phyloP scores from a whole-genome alignment of 2,888 invertebrate species.

The Drosophila neotestacea region DNA sequence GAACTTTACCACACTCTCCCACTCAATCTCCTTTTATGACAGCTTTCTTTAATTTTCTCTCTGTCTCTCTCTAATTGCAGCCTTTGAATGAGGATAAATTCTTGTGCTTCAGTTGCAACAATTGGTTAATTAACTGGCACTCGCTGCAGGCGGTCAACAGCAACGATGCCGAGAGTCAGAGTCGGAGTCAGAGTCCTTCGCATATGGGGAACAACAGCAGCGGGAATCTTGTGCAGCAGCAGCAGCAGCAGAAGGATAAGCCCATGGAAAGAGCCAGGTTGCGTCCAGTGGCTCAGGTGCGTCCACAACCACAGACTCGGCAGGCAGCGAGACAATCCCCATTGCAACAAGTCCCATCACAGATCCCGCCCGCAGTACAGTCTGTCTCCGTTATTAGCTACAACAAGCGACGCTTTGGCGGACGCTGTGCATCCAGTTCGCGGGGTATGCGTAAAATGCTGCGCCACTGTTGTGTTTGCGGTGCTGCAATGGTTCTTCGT shows the following conservation, averaged over 20 bases:
- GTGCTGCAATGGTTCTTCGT: conserved; percentile 62
- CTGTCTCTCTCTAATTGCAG: conserved; percentile 62
- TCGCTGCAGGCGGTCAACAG: conserved; percentile 84
- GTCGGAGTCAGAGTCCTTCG: conserved; percentile 75
- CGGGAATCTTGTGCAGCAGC: conserved; percentile 61
- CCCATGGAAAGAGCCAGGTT: conserved; percentile 43
- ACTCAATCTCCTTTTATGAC: not conserved
- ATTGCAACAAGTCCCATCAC: conserved; percentile 15
- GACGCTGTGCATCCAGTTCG: conserved; percentile 31
- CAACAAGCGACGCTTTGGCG: conserved; percentile 51
- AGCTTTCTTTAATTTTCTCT: not conserved
- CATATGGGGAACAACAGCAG: conserved; percentile 76
- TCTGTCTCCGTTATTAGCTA: conserved; percentile 45
- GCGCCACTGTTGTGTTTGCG: conserved; percentile 71
- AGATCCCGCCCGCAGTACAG: conserved; percentile 7
- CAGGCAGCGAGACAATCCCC: conserved; percentile 9
- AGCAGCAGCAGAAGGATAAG: conserved; percentile 47
- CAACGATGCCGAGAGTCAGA: conserved; percentile 83
- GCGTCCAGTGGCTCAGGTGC: conserved; percentile 67
- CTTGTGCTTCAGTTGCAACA: conserved; percentile 85
- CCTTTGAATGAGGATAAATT: conserved; percentile 85
- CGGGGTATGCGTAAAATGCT: conserved; percentile 53
- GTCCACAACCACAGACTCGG: conserved; percentile 54
- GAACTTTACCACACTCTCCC: not conserved
- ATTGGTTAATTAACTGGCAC: conserved; percentile 85